A percentile compares a stretch with the other conserved stretches of the same genome.
Evolutionary conservation across 2,888 invertebrate genomes (phyloP).

Genomic region (Charanyca ferruginea): DNA sequence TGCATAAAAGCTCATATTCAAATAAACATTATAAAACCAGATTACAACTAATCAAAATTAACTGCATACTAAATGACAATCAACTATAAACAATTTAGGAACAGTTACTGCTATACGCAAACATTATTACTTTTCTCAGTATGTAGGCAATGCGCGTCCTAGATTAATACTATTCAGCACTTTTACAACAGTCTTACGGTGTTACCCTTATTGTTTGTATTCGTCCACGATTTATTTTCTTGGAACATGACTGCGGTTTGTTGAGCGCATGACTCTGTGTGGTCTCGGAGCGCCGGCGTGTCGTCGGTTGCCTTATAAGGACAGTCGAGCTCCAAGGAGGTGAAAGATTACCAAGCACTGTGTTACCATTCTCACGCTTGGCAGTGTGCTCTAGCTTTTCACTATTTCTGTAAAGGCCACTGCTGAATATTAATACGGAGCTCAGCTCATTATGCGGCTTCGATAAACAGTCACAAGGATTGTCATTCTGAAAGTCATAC

Average conservation of each 20-base stretch:
- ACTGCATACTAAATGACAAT: slow-evolving; percentile 37
- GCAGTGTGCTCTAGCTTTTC: slow-evolving; percentile 32
- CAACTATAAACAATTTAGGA: slow-evolving; percentile 41
- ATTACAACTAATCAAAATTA: slow-evolving; percentile 41
- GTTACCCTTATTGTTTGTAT: slow-evolving; percentile 62
- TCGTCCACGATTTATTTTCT: slow-evolving; percentile 67
- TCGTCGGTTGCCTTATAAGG: slow-evolving; percentile 73
- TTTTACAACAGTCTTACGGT: slow-evolving; percentile 63
- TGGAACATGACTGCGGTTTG: slow-evolving; percentile 61
- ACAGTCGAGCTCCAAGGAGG: slow-evolving; percentile 71
- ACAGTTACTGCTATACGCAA: slow-evolving; percentile 29
- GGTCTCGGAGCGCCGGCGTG: slow-evolving; percentile 73
- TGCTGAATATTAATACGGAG: slow-evolving; percentile 6
- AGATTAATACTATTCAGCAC: slow-evolving; percentile 50
- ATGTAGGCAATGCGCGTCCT: slow-evolving; percentile 54
- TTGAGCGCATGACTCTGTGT: slow-evolving; percentile 65
- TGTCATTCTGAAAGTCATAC: background rate
- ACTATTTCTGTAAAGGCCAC: slow-evolving; percentile 26
- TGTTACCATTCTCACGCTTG: slow-evolving; percentile 78
- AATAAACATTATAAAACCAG: slow-evolving; percentile 35
- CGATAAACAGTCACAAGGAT: background rate
- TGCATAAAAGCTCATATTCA: slow-evolving; percentile 14
- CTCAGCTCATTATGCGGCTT: background rate
- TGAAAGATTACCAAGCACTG: slow-evolving; percentile 80
- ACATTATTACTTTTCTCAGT: slow-evolving; percentile 57